Conservation (phyloP, 2,797 vertebrate genomes). For the Trachurus trachurus region DNA sequence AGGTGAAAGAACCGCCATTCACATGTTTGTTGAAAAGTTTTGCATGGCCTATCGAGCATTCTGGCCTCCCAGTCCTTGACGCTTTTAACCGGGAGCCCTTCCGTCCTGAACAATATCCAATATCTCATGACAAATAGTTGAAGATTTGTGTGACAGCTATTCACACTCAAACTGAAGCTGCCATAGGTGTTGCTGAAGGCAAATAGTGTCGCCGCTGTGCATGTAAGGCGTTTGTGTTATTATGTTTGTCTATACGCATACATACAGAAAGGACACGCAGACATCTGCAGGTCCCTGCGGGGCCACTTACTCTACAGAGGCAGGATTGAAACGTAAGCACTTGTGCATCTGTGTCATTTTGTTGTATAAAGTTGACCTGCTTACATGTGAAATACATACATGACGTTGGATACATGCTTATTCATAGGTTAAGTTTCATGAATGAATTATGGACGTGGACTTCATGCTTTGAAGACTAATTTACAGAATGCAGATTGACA, state of each 20-base stretch:
- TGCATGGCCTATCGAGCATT: background rate
- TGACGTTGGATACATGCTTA: constrained; percentile 47
- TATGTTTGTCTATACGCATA: constrained; percentile 6
- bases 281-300: constrained; percentile 65
- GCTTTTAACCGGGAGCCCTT: constrained; percentile 19
- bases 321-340: constrained; percentile 35
- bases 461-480: constrained; percentile 20
- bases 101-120: background rate
- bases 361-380: constrained; percentile 38
- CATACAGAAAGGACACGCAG: background rate
- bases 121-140: constrained; percentile 11
- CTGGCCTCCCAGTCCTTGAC: background rate
- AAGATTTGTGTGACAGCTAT: constrained; percentile 14
- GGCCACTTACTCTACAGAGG: constrained; percentile 69
- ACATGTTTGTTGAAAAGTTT: background rate
- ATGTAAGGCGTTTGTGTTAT: background rate
- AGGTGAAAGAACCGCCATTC: constrained; percentile 21
- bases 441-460: constrained; percentile 2
- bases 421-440: constrained; percentile 7
- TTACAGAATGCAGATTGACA: background rate
- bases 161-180: constrained; percentile 4
- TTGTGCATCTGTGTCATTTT: constrained; percentile 22
- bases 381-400: constrained; percentile 4
- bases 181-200: constrained; percentile 9
- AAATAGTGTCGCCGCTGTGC: background rate